A percentile compares a stretch with the other conserved stretches of the same genome.
Conservation (phyloP, 2,888 invertebrate species). For the Watsonalla binaria region DNA sequence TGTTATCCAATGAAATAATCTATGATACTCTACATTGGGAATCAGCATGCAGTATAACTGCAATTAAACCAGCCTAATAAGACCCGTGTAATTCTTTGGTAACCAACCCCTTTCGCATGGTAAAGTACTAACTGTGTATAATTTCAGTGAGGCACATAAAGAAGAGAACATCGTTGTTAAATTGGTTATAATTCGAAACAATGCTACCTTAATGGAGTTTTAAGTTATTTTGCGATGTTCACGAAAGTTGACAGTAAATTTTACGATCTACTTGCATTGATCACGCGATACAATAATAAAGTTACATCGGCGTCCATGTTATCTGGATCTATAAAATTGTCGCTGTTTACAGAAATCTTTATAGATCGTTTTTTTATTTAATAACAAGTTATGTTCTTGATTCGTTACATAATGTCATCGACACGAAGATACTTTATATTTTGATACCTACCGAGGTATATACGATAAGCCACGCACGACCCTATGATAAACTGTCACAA, state of each 20-base stretch:
- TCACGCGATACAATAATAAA: slow-evolving; percentile 47
- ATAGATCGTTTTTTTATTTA: slow-evolving; percentile 3
- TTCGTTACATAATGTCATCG: slow-evolving; percentile 17
- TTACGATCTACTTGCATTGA: slow-evolving; percentile 17
- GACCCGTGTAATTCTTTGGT: not conserved
- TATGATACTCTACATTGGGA: no score
- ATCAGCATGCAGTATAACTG: no score
- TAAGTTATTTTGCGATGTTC: slow-evolving; percentile 35
- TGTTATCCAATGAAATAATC: no score
- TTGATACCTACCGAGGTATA: slow-evolving; percentile 5
- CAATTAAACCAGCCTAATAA: no score
- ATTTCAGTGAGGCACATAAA: not conserved
- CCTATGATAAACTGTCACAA: slow-evolving; percentile 8
- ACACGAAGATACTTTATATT: slow-evolving; percentile 11
- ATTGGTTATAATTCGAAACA: slow-evolving; percentile 1
- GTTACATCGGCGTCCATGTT: slow-evolving; percentile 14
- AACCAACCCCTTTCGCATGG: not conserved
- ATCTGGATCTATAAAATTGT: slow-evolving; percentile 12
- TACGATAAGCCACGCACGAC: slow-evolving; percentile 18
- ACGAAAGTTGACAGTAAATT: slow-evolving; percentile 24
- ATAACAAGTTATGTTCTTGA: not conserved
- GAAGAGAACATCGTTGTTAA: not conserved
- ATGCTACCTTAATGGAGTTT: slow-evolving; percentile 20
- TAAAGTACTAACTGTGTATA: not conserved
- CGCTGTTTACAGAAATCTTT: slow-evolving; percentile 1